A percentile compares a stretch with the other conserved stretches of the same genome.
phyloP scores from a whole-genome alignment of 2,797 vertebrate species.

The Liparis tanakae region DNA sequence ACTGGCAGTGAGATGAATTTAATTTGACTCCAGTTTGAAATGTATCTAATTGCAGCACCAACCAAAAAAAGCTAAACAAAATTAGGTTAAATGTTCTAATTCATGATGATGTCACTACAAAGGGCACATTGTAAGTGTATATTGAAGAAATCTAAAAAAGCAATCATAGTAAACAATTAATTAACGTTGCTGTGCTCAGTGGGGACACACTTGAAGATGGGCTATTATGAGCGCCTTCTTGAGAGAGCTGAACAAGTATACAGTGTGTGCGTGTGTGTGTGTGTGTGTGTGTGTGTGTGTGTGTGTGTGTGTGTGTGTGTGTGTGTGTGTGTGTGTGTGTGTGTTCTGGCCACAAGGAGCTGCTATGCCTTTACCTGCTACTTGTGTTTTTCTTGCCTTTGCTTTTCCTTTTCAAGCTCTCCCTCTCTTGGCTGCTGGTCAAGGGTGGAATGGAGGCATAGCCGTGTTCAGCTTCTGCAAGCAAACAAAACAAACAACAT shows the following conservation, averaged over 20 bases:
- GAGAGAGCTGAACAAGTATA: slow-evolving; percentile 24
- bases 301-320: neutral
- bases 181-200: slow-evolving; percentile 9
- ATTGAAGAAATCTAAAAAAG: neutral
- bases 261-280: neutral
- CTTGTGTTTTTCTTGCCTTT: slow-evolving; percentile 93
- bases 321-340: neutral
- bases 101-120: neutral
- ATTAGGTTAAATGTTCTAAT: neutral
- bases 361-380: slow-evolving; percentile 87
- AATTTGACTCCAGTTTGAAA: neutral
- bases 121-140: neutral
- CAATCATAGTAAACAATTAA: neutral
- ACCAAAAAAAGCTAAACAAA: neutral
- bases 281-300: no score
- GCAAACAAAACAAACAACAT: slow-evolving; percentile 68
- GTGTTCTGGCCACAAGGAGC: slow-evolving; percentile 17
- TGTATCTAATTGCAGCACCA: neutral
- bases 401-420: slow-evolving; percentile 90
- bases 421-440: slow-evolving; percentile 89
- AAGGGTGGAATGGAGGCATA: slow-evolving; percentile 95
- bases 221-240: slow-evolving; percentile 13
- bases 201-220: slow-evolving; percentile 7
- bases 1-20: neutral
- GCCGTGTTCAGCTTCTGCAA: slow-evolving; percentile 95